Conservation (phyloP, 2,888 invertebrate species). For the Spisula solida region DNA sequence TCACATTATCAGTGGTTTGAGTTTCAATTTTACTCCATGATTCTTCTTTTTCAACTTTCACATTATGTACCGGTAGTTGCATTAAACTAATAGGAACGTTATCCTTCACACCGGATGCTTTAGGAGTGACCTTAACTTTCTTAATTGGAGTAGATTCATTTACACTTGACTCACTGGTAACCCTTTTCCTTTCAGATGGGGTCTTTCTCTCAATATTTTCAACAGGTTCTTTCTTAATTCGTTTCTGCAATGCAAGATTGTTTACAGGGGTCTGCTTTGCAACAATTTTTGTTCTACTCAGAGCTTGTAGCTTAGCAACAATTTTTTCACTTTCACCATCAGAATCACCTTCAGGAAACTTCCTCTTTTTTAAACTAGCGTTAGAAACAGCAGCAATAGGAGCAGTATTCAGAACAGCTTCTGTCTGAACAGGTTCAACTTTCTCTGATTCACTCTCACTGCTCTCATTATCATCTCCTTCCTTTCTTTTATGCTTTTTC, state of each 20-base stretch:
- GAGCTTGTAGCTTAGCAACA: slow-evolving; percentile 64
- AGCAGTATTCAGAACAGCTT: slow-evolving; percentile 45
- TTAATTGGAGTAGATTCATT: slow-evolving; percentile 74
- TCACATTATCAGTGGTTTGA: slow-evolving; percentile 76
- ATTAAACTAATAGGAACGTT: slow-evolving; percentile 27
- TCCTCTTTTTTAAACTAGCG: slow-evolving; percentile 40
- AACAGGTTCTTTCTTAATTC: slow-evolving; percentile 67
- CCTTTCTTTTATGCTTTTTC: slow-evolving; percentile 57
- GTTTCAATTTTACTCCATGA: slow-evolving; percentile 84
- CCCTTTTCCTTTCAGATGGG: slow-evolving; percentile 75
- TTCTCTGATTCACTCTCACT: slow-evolving; percentile 64
- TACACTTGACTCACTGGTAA: slow-evolving; percentile 78
- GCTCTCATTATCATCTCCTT: slow-evolving; percentile 51
- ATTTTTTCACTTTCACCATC: slow-evolving; percentile 69
- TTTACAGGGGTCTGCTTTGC: slow-evolving; percentile 39
- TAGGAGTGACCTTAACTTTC: slow-evolving; percentile 69
- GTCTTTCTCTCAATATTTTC: slow-evolving; percentile 65
- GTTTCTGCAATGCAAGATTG: slow-evolving; percentile 51
- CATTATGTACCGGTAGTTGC: slow-evolving; percentile 12
- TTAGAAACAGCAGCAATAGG: slow-evolving; percentile 23
- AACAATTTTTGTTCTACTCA: slow-evolving; percentile 59
- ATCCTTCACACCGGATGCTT: slow-evolving; percentile 60
- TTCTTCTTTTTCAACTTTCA: slow-evolving; percentile 73
- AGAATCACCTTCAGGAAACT: slow-evolving; percentile 58
- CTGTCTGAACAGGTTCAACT: slow-evolving; percentile 43